phyloP scores from a whole-genome alignment of 2,113 vertebrate species.

The Regulus satrapa region DNA sequence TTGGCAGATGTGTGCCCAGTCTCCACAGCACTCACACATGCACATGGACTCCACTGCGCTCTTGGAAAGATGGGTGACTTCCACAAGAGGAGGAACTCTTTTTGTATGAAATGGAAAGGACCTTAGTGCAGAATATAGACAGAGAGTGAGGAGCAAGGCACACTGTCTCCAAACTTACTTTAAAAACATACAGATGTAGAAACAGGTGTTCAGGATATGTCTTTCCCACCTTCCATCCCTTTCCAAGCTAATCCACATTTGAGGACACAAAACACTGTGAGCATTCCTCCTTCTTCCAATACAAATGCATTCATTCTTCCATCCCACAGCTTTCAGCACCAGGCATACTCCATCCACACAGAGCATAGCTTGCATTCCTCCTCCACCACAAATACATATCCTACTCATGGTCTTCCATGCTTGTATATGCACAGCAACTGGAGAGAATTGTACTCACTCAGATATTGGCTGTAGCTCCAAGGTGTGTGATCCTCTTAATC shows the following conservation, averaged over 20 bases:
- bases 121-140: background rate
- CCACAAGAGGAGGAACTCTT: background rate
- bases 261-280: conserved; percentile 39
- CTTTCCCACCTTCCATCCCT: conserved; percentile 51
- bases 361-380: conserved; percentile 62
- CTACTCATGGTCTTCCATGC: conserved; percentile 35
- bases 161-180: background rate
- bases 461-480: background rate
- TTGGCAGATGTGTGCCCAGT: rapidly evolving
- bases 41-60: background rate
- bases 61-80: background rate
- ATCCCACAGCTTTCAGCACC: conserved; percentile 68
- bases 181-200: conserved; percentile 36
- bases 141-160: background rate
- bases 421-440: background rate
- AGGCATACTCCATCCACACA: conserved; percentile 51
- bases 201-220: conserved; percentile 70
- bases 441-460: conserved; percentile 13
- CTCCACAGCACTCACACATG: background rate
- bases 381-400: conserved; percentile 61
- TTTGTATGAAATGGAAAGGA: background rate
- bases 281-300: conserved; percentile 54
- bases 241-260: conserved; percentile 63
- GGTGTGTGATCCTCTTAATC: background rate
- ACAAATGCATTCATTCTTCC: conserved; percentile 53